Percentiles rank a stretch among this genome's conserved stretches.
phyloP scores from a whole-genome alignment of 2,797 vertebrate species.

The Emydoidea blandingii region DNA sequence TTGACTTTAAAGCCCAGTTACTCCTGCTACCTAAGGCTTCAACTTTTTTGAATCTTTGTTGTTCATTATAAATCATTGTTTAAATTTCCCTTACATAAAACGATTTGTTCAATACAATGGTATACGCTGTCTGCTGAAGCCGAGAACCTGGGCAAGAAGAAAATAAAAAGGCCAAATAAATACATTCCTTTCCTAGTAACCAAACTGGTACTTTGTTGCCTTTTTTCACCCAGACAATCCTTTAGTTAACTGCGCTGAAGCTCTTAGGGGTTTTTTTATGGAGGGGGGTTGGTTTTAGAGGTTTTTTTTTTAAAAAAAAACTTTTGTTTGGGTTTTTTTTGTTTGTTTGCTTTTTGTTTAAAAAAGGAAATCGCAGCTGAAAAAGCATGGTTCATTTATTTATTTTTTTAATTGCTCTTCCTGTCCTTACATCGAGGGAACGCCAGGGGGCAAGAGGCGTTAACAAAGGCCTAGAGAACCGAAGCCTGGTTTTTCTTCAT shows the following conservation, averaged over 20 bases:
- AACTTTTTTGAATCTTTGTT: not conserved
- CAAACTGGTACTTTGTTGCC: not conserved
- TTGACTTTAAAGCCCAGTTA: constrained; percentile 42
- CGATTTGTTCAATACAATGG: not conserved
- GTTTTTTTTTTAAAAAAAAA: not conserved
- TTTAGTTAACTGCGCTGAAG: not conserved
- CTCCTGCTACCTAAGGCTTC: constrained; percentile 37
- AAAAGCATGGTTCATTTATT: not conserved
- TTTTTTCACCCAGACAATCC: not conserved
- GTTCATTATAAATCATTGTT: constrained; percentile 42
- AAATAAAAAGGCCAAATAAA: constrained; percentile 28
- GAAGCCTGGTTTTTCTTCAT: not conserved
- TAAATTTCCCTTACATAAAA: not conserved
- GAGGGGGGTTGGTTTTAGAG: not conserved
- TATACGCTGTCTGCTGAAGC: constrained; percentile 58
- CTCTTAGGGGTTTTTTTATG: not conserved
- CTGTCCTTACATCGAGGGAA: constrained; percentile 74
- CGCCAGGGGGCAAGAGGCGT: constrained; percentile 82
- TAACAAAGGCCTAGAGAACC: constrained; percentile 57
- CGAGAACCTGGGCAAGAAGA: constrained; percentile 42
- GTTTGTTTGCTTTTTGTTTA: not conserved
- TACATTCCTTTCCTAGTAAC: constrained; percentile 42
- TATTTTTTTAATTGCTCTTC: not conserved
- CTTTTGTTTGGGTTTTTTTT: not conserved
- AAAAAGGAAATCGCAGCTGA: not conserved